phyloP scores from a whole-genome alignment of 2,113 vertebrate genomes.

The Fulmarus glacialis region DNA sequence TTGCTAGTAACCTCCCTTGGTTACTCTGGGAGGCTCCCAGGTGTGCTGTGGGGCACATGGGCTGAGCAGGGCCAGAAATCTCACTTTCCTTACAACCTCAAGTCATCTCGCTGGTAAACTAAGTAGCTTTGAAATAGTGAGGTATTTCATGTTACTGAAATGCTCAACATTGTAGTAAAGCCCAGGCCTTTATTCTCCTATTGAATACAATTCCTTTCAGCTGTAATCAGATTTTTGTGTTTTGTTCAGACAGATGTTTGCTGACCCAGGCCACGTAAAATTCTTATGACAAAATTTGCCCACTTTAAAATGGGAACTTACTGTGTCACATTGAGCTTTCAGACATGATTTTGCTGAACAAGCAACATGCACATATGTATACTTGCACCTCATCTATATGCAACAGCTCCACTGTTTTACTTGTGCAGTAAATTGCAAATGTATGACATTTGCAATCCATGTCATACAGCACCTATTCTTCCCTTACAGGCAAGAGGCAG shows the following conservation, averaged over 20 bases:
- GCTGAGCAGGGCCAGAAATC: background rate
- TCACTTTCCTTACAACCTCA: background rate
- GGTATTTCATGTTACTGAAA: background rate
- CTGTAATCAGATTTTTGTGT: background rate
- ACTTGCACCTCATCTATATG: background rate
- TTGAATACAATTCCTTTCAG: background rate
- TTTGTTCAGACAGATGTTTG: background rate
- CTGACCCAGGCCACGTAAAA: background rate
- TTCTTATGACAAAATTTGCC: background rate
- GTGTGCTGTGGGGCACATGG: background rate
- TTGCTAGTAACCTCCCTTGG: accelerated
- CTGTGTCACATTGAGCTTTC: background rate
- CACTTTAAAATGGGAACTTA: background rate
- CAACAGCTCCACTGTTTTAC: background rate
- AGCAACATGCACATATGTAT: background rate
- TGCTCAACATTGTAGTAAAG: background rate
- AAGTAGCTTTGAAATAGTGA: background rate
- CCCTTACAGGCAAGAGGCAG: background rate
- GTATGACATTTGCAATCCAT: background rate
- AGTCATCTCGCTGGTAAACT: background rate
- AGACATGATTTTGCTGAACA: background rate
- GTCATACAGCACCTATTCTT: background rate
- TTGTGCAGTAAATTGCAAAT: background rate
- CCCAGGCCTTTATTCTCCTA: background rate
- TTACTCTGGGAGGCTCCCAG: background rate